These are phyloP conservation scores for Haemorhous mexicanus DNA, from an alignment of 2,113 vertebrate species.

Conservation along the genomic window DNA sequence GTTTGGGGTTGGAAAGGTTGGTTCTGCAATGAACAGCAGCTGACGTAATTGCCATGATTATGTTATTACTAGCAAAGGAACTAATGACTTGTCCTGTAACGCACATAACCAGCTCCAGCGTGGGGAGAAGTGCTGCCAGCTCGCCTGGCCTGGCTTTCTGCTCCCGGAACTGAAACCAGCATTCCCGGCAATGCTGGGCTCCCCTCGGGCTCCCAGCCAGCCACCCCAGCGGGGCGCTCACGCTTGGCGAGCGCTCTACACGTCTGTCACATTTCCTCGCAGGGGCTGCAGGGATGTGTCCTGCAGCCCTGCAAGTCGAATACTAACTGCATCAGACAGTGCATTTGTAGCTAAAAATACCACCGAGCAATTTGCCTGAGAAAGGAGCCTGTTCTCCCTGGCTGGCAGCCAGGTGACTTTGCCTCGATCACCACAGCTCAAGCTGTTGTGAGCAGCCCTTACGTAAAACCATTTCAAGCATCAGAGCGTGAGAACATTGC, in stretches of 20 bases:
- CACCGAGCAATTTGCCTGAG: not conserved
- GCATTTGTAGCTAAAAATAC: slow-evolving; percentile 32
- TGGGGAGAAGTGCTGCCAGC: not conserved
- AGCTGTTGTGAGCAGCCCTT: not conserved
- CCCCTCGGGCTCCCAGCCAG: not conserved
- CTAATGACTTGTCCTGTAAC: not conserved
- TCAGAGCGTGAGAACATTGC: rapidly evolving
- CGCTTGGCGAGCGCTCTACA: not conserved
- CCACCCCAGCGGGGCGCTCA: not conserved
- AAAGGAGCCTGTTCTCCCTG: not conserved
- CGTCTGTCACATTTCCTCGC: not conserved
- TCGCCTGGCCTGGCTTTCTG: rapidly evolving
- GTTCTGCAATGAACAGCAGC: not conserved
- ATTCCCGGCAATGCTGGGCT: rapidly evolving
- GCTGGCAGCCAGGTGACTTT: not conserved
- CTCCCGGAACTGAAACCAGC: not conserved
- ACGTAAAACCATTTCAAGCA: not conserved
- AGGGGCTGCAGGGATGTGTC: not conserved
- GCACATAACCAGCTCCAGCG: not conserved
- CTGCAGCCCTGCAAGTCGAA: not conserved
- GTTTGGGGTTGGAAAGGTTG: not conserved
- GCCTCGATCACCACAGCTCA: not conserved
- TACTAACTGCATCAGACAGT: slow-evolving; percentile 17
- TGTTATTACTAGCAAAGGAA: not conserved
- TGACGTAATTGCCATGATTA: not conserved